Evolutionary conservation across 1,140 invertebrate genomes (phyloP).

Genomic region (Batillaria attramentaria): DNA sequence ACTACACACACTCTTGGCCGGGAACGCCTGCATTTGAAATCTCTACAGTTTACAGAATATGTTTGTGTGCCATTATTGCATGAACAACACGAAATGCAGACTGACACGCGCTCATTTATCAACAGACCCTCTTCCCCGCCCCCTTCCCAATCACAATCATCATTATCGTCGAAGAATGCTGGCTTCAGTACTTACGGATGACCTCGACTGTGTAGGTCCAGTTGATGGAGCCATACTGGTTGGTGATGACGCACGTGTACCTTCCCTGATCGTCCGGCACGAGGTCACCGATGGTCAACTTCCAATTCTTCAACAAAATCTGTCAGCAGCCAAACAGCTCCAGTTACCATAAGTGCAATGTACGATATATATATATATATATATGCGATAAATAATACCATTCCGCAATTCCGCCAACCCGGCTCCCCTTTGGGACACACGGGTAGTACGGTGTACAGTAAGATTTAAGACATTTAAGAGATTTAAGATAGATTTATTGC

Average conservation of each 20-base stretch:
- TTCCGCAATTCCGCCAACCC: not conserved
- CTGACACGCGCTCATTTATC: too few relatives aligned
- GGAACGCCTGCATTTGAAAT: too few relatives aligned
- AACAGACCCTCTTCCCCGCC: too few relatives aligned
- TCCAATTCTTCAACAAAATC: conserved; percentile 41
- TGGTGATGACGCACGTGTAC: conserved; percentile 90
- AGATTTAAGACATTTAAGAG: not conserved
- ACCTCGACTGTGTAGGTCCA: conserved; percentile 83
- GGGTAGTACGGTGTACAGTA: not conserved
- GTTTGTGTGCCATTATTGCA: too few relatives aligned
- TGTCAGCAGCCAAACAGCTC: conserved; percentile 12
- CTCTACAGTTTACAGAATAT: too few relatives aligned
- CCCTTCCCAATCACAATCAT: too few relatives aligned
- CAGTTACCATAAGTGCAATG: not conserved
- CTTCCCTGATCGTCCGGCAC: conserved; percentile 81
- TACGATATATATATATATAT: not conserved
- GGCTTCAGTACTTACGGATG: conserved; percentile 76
- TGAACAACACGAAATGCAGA: too few relatives aligned
- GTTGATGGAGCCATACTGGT: conserved; percentile 82
- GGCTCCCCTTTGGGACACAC: too few relatives aligned
- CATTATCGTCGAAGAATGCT: not conserved
- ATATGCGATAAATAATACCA: not conserved
- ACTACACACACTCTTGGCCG: too few relatives aligned
- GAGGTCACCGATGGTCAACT: conserved; percentile 51
- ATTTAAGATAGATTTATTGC: too few relatives aligned